Conservation (phyloP, 2,888 invertebrate species). For the Dioctria rufipes region DNA sequence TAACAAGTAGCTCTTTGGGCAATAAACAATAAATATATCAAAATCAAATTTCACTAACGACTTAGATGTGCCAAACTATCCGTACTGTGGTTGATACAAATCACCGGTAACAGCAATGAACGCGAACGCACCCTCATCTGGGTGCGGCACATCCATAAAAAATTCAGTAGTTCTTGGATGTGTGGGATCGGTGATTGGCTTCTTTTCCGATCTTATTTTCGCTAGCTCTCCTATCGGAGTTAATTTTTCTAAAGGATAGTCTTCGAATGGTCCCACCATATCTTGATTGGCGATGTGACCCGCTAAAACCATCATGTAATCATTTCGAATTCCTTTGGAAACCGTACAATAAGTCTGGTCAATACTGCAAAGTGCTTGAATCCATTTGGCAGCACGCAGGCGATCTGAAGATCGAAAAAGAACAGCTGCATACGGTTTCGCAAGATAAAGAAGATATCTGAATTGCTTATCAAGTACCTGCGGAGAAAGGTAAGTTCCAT, state of each 20-base stretch:
- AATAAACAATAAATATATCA: conserved; percentile 1
- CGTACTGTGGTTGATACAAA: conserved; percentile 61
- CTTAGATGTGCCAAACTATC: neutral
- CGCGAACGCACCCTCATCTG: conserved; percentile 74
- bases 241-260: conserved; percentile 71
- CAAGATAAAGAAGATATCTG: conserved; percentile 71
- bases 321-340: conserved; percentile 74
- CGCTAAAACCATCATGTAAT: conserved; percentile 73
- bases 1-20: neutral
- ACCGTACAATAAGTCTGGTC: conserved; percentile 69
- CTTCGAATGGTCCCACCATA: conserved; percentile 72
- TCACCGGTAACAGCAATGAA: conserved; percentile 74
- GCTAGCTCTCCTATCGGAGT: conserved; percentile 69
- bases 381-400: conserved; percentile 72
- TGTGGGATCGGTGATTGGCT: conserved; percentile 72
- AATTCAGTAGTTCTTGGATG: conserved; percentile 72
- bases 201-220: conserved; percentile 68
- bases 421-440: conserved; percentile 71
- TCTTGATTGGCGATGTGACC: conserved; percentile 68
- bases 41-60: neutral
- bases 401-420: conserved; percentile 70
- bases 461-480: conserved; percentile 72
- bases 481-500: neutral
- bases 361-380: conserved; percentile 73
- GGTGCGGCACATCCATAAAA: conserved; percentile 71